Percentiles rank a stretch among this genome's conserved stretches.
phyloP scores from a whole-genome alignment of 2,797 vertebrate genomes.

The Sphaeramia orbicularis region DNA sequence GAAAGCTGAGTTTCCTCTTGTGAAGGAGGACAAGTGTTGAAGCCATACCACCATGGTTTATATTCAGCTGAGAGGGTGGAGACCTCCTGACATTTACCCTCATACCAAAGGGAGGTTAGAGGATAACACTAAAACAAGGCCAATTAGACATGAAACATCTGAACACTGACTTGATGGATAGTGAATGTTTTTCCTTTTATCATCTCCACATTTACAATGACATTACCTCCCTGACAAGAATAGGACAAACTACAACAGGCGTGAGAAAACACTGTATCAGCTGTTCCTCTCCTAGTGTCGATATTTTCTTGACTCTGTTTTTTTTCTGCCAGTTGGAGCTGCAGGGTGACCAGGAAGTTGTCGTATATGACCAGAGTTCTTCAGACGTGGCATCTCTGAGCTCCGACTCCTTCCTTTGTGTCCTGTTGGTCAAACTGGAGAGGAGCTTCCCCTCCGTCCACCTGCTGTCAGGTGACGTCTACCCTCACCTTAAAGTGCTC shows the following conservation, averaged over 20 bases:
- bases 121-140: too few relatives aligned
- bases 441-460: conserved; percentile 91
- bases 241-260: too few relatives aligned
- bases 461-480: conserved; percentile 91
- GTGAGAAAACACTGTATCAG: too few relatives aligned
- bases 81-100: neutral
- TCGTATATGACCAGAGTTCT: conserved; percentile 96
- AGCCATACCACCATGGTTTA: conserved; percentile 18
- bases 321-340: conserved; percentile 85
- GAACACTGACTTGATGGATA: too few relatives aligned
- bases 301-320: conserved; percentile 32
- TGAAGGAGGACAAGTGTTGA: conserved; percentile 1
- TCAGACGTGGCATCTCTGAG: conserved; percentile 85
- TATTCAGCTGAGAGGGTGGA: neutral
- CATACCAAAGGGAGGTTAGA: neutral
- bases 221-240: too few relatives aligned
- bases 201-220: too few relatives aligned
- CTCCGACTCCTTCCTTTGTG: conserved; percentile 91
- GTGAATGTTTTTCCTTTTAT: too few relatives aligned
- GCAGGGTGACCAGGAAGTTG: conserved; percentile 89
- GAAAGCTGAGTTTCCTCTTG: conserved; percentile 33
- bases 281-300: neutral
- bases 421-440: conserved; percentile 93
- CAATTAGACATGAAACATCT: too few relatives aligned
- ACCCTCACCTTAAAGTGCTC: neutral